These are phyloP conservation scores for Thermophis baileyi DNA, from an alignment of 2,113 vertebrate species.

Conservation along the genomic window DNA sequence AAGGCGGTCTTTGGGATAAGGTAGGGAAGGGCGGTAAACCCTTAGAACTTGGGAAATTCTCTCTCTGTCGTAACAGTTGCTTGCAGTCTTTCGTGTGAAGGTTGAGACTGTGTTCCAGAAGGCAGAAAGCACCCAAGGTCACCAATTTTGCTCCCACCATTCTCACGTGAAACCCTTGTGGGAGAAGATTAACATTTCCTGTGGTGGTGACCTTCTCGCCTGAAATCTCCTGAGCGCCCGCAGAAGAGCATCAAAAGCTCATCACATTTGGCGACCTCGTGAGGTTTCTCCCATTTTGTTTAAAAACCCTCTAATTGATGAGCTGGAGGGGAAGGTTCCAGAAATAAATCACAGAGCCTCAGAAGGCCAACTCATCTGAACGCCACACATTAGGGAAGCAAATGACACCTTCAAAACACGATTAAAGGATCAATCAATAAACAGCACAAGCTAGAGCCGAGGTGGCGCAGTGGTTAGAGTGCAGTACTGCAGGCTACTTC, in stretches of 20 bases:
- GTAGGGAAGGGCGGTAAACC: background rate
- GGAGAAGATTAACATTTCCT: background rate
- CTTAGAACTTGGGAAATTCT: background rate
- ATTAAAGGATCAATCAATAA: background rate
- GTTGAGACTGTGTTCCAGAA: background rate
- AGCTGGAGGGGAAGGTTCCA: background rate
- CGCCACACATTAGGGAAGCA: background rate
- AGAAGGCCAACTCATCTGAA: background rate
- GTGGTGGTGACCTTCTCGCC: background rate
- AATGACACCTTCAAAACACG: background rate
- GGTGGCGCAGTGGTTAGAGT: no score
- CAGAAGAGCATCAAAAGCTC: background rate
- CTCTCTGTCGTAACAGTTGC: background rate
- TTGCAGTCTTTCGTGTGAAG: background rate
- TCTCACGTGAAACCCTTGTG: background rate
- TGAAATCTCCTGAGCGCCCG: background rate
- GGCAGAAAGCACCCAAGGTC: background rate
- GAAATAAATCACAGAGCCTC: background rate
- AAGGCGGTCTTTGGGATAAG: background rate
- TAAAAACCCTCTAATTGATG: background rate
- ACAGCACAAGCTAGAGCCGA: background rate
- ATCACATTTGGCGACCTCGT: background rate
- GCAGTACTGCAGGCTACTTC: no score
- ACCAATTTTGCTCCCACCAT: background rate
- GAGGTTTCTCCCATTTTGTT: background rate